Percentiles rank a stretch among this genome's conserved stretches.
These are phyloP conservation scores for Cryptosula pallasiana DNA, from an alignment of 2,888 invertebrate genomes.

Conservation along the genomic window DNA sequence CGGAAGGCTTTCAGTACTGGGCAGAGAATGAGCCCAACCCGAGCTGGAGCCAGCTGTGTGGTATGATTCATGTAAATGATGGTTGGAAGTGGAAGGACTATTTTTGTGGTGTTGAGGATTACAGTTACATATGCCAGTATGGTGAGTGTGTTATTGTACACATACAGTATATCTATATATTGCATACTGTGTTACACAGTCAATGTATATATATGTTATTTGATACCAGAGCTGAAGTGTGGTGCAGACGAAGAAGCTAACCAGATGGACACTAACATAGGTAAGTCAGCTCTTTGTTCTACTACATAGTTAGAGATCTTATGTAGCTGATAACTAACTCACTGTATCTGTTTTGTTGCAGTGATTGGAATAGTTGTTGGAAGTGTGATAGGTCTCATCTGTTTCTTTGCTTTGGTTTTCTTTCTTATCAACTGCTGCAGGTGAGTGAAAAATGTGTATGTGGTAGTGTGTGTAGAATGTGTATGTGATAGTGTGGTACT, in stretches of 20 bases:
- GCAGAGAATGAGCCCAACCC: neutral
- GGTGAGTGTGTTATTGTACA: no score
- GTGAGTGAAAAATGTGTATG: slow-evolving; percentile 10
- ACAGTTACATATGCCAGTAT: slow-evolving; percentile 11
- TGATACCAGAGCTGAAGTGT: no score
- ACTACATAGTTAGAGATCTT: no score
- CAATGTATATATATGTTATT: no score
- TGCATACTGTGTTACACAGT: no score
- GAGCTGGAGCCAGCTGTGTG: neutral
- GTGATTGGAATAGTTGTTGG: neutral
- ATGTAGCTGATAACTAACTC: no score
- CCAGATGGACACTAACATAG: neutral
- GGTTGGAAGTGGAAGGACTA: slow-evolving; percentile 15
- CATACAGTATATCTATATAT: no score
- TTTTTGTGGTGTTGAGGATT: neutral
- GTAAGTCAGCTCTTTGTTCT: neutral
- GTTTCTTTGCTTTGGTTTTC: neutral
- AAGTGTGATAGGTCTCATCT: neutral
- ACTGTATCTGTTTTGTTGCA: no score
- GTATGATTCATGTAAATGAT: neutral
- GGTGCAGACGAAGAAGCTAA: no score
- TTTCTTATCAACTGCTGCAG: slow-evolving; percentile 18
- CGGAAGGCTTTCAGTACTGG: neutral
- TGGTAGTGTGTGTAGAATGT: no score
- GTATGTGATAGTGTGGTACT: no score